Conservation (phyloP, 1,140 invertebrate species). For the Pteromalus puparum region DNA sequence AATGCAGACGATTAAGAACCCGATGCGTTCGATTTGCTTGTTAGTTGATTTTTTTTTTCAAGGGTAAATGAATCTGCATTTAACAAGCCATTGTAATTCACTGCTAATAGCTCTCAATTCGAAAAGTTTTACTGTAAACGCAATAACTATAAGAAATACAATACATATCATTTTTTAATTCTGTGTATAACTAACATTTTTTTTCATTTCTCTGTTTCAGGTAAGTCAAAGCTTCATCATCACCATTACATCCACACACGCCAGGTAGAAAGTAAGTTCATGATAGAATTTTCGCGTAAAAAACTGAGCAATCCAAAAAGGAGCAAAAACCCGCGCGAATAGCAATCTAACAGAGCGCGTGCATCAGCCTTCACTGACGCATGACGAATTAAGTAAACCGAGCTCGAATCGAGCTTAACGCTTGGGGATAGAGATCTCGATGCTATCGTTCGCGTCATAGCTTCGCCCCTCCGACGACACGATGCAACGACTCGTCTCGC, state of each 20-base stretch:
- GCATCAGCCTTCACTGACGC: background rate
- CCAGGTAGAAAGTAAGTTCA: background rate
- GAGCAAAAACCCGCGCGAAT: background rate
- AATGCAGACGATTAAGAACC: background rate
- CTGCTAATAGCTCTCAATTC: background rate
- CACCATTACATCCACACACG: too few species aligned
- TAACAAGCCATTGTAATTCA: background rate
- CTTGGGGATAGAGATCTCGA: background rate
- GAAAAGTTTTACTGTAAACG: background rate
- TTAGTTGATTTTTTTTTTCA: background rate
- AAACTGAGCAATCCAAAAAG: background rate
- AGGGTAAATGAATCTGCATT: background rate
- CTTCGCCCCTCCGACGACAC: background rate
- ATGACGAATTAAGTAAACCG: slow-evolving; percentile 1
- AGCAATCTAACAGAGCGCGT: background rate
- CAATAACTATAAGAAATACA: background rate
- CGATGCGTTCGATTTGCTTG: background rate
- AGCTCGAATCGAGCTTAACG: background rate
- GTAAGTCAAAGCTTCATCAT: slow-evolving; percentile 6
- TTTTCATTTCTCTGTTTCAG: slow-evolving; percentile 20
- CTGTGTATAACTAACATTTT: background rate
- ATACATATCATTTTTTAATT: background rate
- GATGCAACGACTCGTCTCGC: background rate
- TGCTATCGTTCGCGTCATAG: slow-evolving; percentile 23
- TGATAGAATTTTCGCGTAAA: background rate